Evolutionary conservation across 2,797 vertebrate genomes (phyloP).

Genomic region (Mormyrops attenuatus): DNA sequence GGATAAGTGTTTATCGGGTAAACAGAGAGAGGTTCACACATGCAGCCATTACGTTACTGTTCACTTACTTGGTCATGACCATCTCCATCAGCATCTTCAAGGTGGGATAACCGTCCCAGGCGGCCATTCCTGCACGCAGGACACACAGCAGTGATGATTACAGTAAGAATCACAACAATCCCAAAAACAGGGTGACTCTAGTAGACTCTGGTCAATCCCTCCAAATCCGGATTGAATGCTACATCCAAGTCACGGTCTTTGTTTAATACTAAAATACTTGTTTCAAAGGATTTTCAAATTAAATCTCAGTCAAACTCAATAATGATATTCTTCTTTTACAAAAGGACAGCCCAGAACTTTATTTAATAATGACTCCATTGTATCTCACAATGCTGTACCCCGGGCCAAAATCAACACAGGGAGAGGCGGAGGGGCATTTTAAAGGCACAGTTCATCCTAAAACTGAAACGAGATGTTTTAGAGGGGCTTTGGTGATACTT

Average conservation of each 20-base stretch:
- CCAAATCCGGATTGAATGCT: background rate
- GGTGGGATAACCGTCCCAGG: constrained; percentile 95
- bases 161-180: background rate
- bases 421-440: background rate
- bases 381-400: background rate
- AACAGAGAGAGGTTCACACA: background rate
- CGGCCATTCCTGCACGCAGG: constrained; percentile 72
- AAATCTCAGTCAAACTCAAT: background rate
- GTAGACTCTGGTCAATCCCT: background rate
- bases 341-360: background rate
- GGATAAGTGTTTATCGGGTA: background rate
- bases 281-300: background rate
- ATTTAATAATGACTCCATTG: background rate
- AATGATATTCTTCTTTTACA: background rate
- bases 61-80: constrained; percentile 93
- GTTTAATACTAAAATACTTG: background rate
- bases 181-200: background rate
- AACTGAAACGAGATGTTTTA: background rate
- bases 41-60: too few relatives aligned
- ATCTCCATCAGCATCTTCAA: constrained; percentile 99
- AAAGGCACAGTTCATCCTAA: background rate
- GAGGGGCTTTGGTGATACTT: background rate
- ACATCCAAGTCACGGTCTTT: background rate
- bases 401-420: background rate
- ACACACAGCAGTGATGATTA: background rate